A percentile compares a stretch with the other conserved stretches of the same genome.
phyloP scores from a whole-genome alignment of 2,797 vertebrate genomes.

The Sternotherus odoratus region DNA sequence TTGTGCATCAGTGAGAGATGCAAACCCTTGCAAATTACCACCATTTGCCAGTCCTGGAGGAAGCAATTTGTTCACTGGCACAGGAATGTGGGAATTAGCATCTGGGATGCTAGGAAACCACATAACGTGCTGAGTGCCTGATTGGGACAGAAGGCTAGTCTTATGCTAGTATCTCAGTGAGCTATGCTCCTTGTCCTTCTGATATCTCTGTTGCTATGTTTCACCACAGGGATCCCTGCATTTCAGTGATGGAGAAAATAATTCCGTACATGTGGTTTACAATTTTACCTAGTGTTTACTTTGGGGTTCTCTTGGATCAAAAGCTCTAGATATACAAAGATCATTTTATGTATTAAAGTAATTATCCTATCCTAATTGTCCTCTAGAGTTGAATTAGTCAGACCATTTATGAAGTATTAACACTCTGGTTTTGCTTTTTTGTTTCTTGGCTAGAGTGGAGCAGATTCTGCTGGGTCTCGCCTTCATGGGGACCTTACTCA shows the following conservation, averaged over 20 bases:
- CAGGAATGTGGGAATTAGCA: background rate
- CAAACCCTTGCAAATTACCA: background rate
- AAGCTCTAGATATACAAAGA: background rate
- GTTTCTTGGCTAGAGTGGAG: slow-evolving; percentile 74
- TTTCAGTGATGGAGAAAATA: background rate
- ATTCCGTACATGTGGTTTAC: background rate
- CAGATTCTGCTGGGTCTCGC: slow-evolving; percentile 58
- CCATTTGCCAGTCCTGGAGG: background rate
- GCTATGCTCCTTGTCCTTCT: background rate
- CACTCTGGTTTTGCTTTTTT: slow-evolving; percentile 1
- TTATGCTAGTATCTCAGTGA: background rate
- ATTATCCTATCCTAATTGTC: background rate
- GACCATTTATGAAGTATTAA: background rate
- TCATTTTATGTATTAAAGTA: background rate
- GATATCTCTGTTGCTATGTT: background rate
- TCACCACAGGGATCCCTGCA: background rate
- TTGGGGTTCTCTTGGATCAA: background rate
- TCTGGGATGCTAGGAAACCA: background rate
- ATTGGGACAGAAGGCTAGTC: background rate
- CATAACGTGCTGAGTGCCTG: background rate
- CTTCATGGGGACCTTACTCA: slow-evolving; percentile 67
- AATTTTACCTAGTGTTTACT: background rate
- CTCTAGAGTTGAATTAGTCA: background rate
- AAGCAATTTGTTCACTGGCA: background rate
- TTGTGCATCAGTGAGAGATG: background rate